Base-by-base conservation (phyloP, 1,140 invertebrate genomes). In the Ceratoteleas bidentatus region DNA sequence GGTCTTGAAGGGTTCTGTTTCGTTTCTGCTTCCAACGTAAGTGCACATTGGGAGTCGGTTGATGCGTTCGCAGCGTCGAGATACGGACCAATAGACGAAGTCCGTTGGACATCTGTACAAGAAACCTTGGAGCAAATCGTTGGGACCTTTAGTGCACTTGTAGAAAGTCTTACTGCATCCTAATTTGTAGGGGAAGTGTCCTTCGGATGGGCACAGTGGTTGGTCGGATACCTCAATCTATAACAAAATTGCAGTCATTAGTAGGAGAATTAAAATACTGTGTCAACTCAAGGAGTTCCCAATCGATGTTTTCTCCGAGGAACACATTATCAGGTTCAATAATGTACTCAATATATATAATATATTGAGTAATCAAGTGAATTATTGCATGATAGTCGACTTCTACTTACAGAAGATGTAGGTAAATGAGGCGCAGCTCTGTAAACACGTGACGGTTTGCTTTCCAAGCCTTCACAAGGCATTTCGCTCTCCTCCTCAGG, bases 101-200 rank as follows among this genome's bases (percentile, higher is more conserved):
- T 94, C 93, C 86, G 94, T 89, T 0, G 96, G 96, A 90, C 96
- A 97, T 85, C 94, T 94, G 87, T 95, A 95, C 7, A 97, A 88
- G 68, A 94, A 94, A 7, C 95, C 96, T 85, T 94, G 92, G 75
- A 96, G 89, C 58, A 87, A 92, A 36, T 90, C 87, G 49, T 90
- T 87, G 0, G 85, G 88, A 49, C 92, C 87, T 85, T 90, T 92
- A 74, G 90, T 90, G 87, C 96, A 97, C 88, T 95, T 96, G 56
- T n/a, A n/a, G n/a, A n/a, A n/a, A n/a, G n/a, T n/a, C n/a, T n/a
- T n/a, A n/a, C n/a, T n/a, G n/a, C n/a, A n/a, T n/a, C n/a, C n/a
- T n/a, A n/a, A n/a, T n/a, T n/a, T n/a, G n/a, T n/a, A n/a, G n/a
- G n/a, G n/a, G n/a, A n/a, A n/a, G n/a, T n/a, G n/a, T n/a, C n/a